Conservation (phyloP, 2,888 invertebrate species). For the Selenia dentaria region DNA sequence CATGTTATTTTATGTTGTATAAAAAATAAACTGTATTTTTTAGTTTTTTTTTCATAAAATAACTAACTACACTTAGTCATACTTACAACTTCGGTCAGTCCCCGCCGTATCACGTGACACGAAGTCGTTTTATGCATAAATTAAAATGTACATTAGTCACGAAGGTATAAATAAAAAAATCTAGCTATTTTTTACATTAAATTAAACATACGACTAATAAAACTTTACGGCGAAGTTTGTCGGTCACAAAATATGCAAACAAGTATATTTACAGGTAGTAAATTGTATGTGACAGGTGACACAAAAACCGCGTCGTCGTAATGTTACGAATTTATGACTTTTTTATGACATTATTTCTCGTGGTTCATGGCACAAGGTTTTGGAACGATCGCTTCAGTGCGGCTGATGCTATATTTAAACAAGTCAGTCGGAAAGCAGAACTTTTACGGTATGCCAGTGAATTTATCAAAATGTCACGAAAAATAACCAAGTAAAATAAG, state of each 20-base stretch:
- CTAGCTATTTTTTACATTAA: constrained; percentile 18
- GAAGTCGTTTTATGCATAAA: constrained; percentile 28
- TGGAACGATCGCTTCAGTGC: neutral
- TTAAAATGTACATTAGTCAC: constrained; percentile 28
- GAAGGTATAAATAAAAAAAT: constrained; percentile 25
- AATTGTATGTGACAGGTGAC: constrained; percentile 23
- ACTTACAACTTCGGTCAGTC: constrained; percentile 16
- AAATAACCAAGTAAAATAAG: too few relatives aligned
- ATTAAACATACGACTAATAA: constrained; percentile 23
- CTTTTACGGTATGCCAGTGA: too few relatives aligned
- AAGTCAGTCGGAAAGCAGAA: neutral
- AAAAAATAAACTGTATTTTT: too few relatives aligned
- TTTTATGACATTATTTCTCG: constrained; percentile 20
- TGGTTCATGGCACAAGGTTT: constrained; percentile 4
- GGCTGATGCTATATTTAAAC: neutral
- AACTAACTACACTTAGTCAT: constrained; percentile 8
- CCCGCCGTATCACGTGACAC: constrained; percentile 22
- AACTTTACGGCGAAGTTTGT: constrained; percentile 20
- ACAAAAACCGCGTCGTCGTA: constrained; percentile 14
- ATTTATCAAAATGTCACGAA: too few relatives aligned
- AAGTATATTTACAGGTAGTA: constrained; percentile 23
- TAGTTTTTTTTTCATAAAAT: too few relatives aligned
- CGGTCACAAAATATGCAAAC: constrained; percentile 22
- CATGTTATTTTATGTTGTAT: too few relatives aligned
- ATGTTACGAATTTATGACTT: constrained; percentile 15